A percentile compares a stretch with the other conserved stretches of the same genome.
Evolutionary conservation across 37 sponge, comb jelly and placozoan species (phyloP).

Genomic region (Corticium candelabrum): DNA sequence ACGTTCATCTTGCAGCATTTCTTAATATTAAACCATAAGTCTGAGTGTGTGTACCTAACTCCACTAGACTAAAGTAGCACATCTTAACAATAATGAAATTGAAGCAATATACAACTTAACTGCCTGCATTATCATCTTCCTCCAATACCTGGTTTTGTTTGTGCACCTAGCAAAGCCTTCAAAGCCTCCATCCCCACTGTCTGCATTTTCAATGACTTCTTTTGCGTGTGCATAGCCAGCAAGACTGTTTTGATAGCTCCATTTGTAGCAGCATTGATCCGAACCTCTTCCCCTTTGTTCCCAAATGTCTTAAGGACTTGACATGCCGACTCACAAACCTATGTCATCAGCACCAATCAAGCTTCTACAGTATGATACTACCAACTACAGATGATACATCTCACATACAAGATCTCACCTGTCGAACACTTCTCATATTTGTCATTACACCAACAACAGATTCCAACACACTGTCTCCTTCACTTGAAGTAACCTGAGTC

Average conservation of each 20-base stretch:
- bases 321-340: not conserved
- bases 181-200: not conserved
- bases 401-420: no score
- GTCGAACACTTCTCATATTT: no score
- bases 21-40: no score
- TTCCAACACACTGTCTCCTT: not conserved
- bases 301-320: not conserved
- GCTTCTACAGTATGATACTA: no score
- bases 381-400: no score
- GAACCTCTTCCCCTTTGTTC: not conserved
- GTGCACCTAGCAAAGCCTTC: not conserved
- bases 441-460: no score
- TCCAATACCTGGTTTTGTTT: no score
- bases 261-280: not conserved
- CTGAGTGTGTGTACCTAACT: no score
- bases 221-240: not conserved
- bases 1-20: no score
- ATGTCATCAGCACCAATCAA: no score
- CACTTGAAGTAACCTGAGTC: not conserved
- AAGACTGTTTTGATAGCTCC: not conserved
- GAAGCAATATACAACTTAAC: not conserved
- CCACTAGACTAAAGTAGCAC: no score
- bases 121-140: not conserved
- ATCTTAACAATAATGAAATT: no score
- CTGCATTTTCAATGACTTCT: not conserved